Conservation (phyloP, 1,140 invertebrate species). For the Aphelinus atriplicis region DNA sequence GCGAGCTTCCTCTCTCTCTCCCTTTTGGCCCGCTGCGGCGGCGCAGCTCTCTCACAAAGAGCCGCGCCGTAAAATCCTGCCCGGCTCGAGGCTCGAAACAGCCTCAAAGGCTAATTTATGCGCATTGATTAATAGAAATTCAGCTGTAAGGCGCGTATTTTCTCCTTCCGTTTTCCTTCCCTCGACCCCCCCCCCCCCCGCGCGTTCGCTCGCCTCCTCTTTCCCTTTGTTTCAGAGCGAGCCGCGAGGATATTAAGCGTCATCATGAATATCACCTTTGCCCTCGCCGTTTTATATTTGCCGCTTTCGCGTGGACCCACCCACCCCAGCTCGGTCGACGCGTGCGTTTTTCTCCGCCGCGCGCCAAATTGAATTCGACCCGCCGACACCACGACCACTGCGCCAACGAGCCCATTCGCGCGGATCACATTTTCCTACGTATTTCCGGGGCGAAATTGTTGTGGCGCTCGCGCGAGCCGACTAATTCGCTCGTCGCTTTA, state of each 20-base stretch:
- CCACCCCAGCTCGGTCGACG: no score
- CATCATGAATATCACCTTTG: slow-evolving; percentile 20
- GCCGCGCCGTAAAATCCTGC: slow-evolving; percentile 3
- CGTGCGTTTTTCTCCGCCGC: no score
- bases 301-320: no score
- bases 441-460: no score
- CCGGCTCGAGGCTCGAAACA: not conserved
- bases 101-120: slow-evolving; percentile 28
- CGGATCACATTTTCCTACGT: no score
- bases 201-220: not conserved
- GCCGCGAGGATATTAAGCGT: slow-evolving; percentile 9
- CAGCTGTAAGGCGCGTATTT: slow-evolving; percentile 8
- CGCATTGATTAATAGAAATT: slow-evolving; percentile 29
- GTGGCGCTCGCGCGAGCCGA: no score
- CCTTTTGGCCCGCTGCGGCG: not conserved
- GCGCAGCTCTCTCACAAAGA: not conserved
- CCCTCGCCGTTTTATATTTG: no score
- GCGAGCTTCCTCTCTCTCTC: no score
- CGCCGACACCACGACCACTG: no score
- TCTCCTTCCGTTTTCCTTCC: not conserved
- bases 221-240: slow-evolving; percentile 5
- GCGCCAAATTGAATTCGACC: no score
- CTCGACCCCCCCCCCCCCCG: not conserved
- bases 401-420: no score
- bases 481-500: no score